phyloP scores from a whole-genome alignment of 2,888 invertebrate species.

The Rotaria sp. region DNA sequence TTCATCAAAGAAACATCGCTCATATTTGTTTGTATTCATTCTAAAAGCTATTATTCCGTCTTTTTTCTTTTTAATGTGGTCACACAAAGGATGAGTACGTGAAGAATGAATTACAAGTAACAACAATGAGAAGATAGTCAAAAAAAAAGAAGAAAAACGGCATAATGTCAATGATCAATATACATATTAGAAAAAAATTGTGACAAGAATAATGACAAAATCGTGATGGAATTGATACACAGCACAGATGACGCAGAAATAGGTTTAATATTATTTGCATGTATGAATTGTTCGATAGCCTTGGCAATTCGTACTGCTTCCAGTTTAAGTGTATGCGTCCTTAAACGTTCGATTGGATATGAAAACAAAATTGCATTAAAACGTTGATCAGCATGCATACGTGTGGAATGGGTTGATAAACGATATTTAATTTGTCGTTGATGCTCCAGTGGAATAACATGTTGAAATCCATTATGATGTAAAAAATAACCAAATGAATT shows the following conservation, averaged over 20 bases:
- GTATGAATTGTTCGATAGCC: background rate
- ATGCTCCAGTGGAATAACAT: background rate
- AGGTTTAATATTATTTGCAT: background rate
- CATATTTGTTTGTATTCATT: background rate
- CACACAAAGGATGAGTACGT: background rate
- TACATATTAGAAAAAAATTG: background rate
- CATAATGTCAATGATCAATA: background rate
- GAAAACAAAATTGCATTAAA: constrained; percentile 5
- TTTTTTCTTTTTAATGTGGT: background rate
- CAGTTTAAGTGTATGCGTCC: background rate
- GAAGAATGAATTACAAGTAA: background rate
- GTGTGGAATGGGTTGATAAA: background rate
- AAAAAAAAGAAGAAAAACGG: background rate
- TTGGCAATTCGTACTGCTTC: constrained; percentile 4
- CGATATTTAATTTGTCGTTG: background rate
- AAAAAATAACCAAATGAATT: background rate
- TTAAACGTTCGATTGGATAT: constrained; percentile 25
- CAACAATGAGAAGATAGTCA: background rate
- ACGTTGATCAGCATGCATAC: background rate
- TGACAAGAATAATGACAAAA: background rate
- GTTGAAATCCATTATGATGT: constrained; percentile 1
- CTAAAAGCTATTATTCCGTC: background rate
- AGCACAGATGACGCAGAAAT: background rate
- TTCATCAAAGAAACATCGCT: background rate
- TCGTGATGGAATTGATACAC: background rate